Conservation (phyloP, 2,888 invertebrate genomes). For the Cataglyphis albicans region DNA sequence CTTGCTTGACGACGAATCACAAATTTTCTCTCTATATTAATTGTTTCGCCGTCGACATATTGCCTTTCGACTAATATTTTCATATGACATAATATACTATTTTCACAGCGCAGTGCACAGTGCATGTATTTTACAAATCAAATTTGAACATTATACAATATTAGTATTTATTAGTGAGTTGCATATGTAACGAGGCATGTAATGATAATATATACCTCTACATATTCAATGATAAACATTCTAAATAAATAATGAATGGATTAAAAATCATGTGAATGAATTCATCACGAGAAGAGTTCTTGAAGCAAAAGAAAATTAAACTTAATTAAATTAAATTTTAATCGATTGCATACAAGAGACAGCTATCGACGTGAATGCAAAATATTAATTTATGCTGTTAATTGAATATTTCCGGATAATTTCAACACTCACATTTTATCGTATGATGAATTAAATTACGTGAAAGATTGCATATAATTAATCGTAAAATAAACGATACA, state of each 20-base stretch:
- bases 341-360: background rate
- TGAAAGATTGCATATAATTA: background rate
- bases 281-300: background rate
- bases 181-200: too few species aligned
- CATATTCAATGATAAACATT: background rate
- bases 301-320: background rate
- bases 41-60: slow-evolving; percentile 32
- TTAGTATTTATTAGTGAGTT: too few species aligned
- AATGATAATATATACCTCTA: background rate
- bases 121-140: background rate
- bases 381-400: slow-evolving; percentile 2
- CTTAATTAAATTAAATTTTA: background rate
- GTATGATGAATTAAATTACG: background rate
- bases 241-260: background rate
- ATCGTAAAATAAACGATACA: background rate
- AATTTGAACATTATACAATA: background rate
- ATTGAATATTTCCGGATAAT: slow-evolving; percentile 7
- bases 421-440: slow-evolving; percentile 9
- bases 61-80: slow-evolving; percentile 10
- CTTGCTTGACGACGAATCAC: slow-evolving; percentile 46
- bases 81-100: background rate
- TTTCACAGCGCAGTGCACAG: background rate
- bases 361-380: background rate
- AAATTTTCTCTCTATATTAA: slow-evolving; percentile 41
- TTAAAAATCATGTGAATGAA: background rate